Percentiles rank a stretch among this genome's conserved stretches.
Conservation (phyloP, 2,888 invertebrate species). For the Eupeodes latifasciatus region DNA sequence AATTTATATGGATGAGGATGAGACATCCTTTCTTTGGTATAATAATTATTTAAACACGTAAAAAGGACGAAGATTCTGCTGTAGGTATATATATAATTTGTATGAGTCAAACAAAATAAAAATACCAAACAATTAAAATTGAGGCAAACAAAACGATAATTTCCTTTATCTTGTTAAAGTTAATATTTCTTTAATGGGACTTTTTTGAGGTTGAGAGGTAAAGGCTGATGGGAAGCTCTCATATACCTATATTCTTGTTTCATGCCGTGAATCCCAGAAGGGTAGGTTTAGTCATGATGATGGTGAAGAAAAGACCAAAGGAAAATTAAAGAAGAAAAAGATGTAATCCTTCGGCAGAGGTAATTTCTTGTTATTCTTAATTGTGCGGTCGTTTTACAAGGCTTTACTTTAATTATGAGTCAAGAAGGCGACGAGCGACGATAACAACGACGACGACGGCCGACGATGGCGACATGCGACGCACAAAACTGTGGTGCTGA, state of each 20-base stretch:
- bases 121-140: constrained; percentile 70
- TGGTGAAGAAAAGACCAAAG: constrained; percentile 30
- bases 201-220: background rate
- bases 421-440: constrained; percentile 77
- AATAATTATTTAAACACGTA: constrained; percentile 80
- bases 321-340: constrained; percentile 73
- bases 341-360: constrained; percentile 74
- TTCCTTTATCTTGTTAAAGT: constrained; percentile 67
- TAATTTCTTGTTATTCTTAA: constrained; percentile 83
- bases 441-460: background rate
- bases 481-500: background rate
- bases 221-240: background rate
- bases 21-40: constrained; percentile 13
- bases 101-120: constrained; percentile 36
- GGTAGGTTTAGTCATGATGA: background rate
- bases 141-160: constrained; percentile 74
- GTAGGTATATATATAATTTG: constrained; percentile 7
- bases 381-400: constrained; percentile 79
- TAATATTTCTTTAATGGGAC: constrained; percentile 50
- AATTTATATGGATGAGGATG: background rate
- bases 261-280: constrained; percentile 16
- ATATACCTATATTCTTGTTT: background rate
- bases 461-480: no score
- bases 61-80: constrained; percentile 43
- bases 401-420: constrained; percentile 83